A percentile compares a stretch with the other conserved stretches of the same genome.
Conservation (phyloP, 1,140 invertebrate genomes). For the Idris sp. region DNA sequence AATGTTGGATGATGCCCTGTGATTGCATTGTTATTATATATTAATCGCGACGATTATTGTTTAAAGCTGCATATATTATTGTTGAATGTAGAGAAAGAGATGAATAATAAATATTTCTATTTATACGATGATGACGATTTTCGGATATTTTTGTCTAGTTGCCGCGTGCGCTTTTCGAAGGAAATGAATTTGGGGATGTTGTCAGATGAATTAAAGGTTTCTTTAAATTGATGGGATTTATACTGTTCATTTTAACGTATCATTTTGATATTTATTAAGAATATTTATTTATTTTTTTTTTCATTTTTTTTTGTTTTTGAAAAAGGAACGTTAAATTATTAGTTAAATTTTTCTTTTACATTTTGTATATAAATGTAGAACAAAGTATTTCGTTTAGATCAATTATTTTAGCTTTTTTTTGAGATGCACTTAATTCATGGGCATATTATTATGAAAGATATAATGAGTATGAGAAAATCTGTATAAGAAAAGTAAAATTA, state of each 20-base stretch:
- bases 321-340: too few relatives aligned
- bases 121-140: conserved; percentile 35
- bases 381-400: conserved; percentile 29
- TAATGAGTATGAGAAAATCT: too few relatives aligned
- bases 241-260: conserved; percentile 20
- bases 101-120: conserved; percentile 22
- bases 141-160: conserved; percentile 45
- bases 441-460: too few relatives aligned
- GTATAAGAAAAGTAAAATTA: too few relatives aligned
- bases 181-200: conserved; percentile 35
- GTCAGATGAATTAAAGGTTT: too few relatives aligned
- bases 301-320: not conserved
- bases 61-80: conserved; percentile 35
- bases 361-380: conserved; percentile 38
- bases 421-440: too few relatives aligned
- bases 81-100: conserved; percentile 3
- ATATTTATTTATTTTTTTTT: conserved; percentile 35
- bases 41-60: conserved; percentile 13
- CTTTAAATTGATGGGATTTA: conserved; percentile 17
- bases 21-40: too few relatives aligned
- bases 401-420: too few relatives aligned
- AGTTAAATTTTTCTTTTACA: too few relatives aligned
- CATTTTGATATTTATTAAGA: conserved; percentile 35
- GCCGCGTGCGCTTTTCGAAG: conserved; percentile 49
- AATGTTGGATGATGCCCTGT: too few relatives aligned